phyloP scores from a whole-genome alignment of 2,888 invertebrate species.

The Melieria picta region DNA sequence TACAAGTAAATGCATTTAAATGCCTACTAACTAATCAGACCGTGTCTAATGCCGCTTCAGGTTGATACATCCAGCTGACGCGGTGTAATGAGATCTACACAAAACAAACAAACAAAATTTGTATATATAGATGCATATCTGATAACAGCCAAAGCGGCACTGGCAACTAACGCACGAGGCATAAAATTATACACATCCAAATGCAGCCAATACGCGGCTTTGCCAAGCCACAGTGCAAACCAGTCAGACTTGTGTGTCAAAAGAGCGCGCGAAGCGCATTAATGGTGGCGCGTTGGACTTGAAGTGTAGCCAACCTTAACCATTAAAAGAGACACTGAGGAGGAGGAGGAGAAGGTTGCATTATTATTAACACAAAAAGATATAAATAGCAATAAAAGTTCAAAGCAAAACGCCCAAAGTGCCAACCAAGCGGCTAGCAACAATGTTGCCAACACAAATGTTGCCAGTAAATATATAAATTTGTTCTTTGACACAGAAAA shows the following conservation, averaged over 20 bases:
- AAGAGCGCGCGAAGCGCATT: not conserved
- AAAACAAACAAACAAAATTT: not conserved
- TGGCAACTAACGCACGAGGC: constrained; percentile 1
- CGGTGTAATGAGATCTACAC: constrained; percentile 6
- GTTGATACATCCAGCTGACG: too few species aligned
- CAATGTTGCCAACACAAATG: too few species aligned
- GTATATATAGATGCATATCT: too few species aligned
- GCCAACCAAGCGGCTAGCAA: too few species aligned
- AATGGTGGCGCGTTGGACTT: not conserved
- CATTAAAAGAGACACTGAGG: constrained; percentile 10
- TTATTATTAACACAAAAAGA: too few species aligned
- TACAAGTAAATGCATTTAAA: not conserved
- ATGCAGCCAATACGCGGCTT: not conserved
- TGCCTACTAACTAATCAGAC: constrained; percentile 31
- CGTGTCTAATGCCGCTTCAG: constrained; percentile 32
- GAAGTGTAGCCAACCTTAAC: constrained; percentile 31
- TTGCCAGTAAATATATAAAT: too few species aligned
- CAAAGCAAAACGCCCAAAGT: too few species aligned
- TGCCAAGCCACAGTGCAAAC: not conserved
- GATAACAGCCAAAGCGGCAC: constrained; percentile 1
- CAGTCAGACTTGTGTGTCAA: not conserved
- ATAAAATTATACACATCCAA: not conserved
- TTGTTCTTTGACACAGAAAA: too few species aligned
- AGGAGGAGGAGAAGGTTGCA: not conserved
- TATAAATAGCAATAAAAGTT: too few species aligned